These are phyloP conservation scores for Diorhabda carinulata DNA, from an alignment of 1,140 invertebrate species.

Conservation along the genomic window DNA sequence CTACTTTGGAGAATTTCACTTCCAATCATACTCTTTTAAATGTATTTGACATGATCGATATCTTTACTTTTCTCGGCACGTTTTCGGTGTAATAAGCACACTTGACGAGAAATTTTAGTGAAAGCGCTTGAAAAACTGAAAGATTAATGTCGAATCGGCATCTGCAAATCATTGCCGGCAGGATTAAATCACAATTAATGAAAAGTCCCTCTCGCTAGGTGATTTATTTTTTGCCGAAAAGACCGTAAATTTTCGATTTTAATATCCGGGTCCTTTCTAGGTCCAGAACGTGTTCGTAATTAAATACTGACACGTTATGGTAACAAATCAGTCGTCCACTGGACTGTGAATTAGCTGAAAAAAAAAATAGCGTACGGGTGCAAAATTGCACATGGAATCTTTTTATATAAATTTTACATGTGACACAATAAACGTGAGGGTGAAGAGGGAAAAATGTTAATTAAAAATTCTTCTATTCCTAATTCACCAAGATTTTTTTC, in stretches of 20 bases:
- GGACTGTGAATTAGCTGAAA: too few relatives aligned
- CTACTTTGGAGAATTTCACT: too few relatives aligned
- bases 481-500: too few relatives aligned
- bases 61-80: not conserved
- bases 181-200: conserved; percentile 2
- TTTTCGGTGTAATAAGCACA: not conserved
- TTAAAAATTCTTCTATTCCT: too few relatives aligned
- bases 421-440: too few relatives aligned
- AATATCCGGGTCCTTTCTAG: not conserved
- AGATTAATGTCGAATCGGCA: conserved; percentile 2
- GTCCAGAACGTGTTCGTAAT: not conserved
- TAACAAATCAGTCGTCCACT: too few relatives aligned
- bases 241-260: not conserved
- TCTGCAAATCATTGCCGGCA: not conserved
- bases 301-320: not conserved
- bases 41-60: not conserved
- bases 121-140: not conserved
- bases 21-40: too few relatives aligned
- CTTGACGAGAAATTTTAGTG: not conserved
- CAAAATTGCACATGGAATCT: too few relatives aligned
- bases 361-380: too few relatives aligned
- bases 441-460: too few relatives aligned
- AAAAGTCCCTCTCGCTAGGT: not conserved
- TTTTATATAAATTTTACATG: too few relatives aligned
- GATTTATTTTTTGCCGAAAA: not conserved